Evolutionary conservation across 2,797 vertebrate species (phyloP), one percentile per base, ranked within the genome.

Genomic region (Enteromius unitaeniatus): DNA sequence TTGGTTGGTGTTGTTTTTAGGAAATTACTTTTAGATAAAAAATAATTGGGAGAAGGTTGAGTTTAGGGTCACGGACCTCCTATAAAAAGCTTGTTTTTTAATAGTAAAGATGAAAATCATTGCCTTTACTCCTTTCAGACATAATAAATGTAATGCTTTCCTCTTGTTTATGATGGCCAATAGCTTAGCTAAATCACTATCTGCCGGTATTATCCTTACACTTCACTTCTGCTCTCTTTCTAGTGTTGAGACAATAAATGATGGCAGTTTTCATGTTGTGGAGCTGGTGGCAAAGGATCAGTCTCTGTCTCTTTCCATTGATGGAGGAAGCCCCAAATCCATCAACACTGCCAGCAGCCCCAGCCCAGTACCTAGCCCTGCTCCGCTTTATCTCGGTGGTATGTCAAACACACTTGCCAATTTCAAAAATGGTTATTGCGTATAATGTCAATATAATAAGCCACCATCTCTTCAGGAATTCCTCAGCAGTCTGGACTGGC

Each of bases 211-310:
- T 10, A 26, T 15, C 60, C 19, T 82, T 14, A 64, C 49, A 82
- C 55, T 80, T 49, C 78, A 55, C 69, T 76, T 83, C 5, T 84
- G 23, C 17, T 68, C n/a, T 73, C 26, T 42, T 26, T 34, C 90
- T 88, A 99, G 98, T 11, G 97, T 97, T 90, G 98, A 99, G 94
- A 99, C 97, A 0, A 97, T 99, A 91, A 99, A 99, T 79, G 98
- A 99, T 88, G 98, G 98, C 4, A 96, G 95, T 88, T 99, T 99
- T 89, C 98, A 99, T 75, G 95, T 96, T 10, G 97, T 99, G 91
- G 97, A 99, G 90, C 92, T 99, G 80, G 93, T 98, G 62, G 95
- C 97, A 49, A 92, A 96, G 87, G 98, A 99, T 86, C 96, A 99
- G 86, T 96, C 95, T 82, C 93, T 99, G 4, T 98, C 97, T 58